Percentiles rank a stretch among this genome's conserved stretches.
These are phyloP conservation scores for Sesamia nonagrioides DNA, from an alignment of 1,140 invertebrate species.

Conservation along the genomic window DNA sequence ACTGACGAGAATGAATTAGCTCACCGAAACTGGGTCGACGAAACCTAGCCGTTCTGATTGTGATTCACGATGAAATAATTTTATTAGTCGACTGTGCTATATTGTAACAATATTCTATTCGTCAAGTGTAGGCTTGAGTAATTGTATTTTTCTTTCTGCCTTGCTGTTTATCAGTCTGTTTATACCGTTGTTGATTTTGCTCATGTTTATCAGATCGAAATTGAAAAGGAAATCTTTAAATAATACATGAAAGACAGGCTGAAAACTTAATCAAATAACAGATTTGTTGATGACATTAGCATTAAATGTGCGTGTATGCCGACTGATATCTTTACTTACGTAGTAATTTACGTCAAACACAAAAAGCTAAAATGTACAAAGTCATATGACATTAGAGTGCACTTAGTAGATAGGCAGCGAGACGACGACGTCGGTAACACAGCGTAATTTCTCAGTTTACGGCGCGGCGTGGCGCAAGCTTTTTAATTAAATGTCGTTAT, in stretches of 20 bases:
- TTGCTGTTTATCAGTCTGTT: neutral
- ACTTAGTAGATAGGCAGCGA: neutral
- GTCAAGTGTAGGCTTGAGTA: neutral
- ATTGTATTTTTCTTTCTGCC: neutral
- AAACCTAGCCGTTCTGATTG: conserved; percentile 19
- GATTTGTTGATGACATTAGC: neutral
- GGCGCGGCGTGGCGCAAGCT: conserved; percentile 43
- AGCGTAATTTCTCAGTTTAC: conserved; percentile 18
- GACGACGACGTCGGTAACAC: neutral
- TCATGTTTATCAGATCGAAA: neutral
- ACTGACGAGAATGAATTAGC: conserved; percentile 45
- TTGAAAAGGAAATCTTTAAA: neutral
- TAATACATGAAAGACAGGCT: neutral
- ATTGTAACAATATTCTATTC: neutral
- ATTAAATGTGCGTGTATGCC: neutral
- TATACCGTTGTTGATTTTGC: neutral
- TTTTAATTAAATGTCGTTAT: conserved; percentile 70
- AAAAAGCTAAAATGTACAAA: neutral
- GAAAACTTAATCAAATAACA: neutral
- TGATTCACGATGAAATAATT: conserved; percentile 27
- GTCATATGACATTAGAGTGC: conserved; percentile 6
- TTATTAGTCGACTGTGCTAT: conserved; percentile 1
- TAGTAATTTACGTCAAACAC: conserved; percentile 10
- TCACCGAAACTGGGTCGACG: conserved; percentile 20
- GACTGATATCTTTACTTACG: neutral